Base-by-base conservation (phyloP, 1,140 invertebrate genomes). In the Asbolus verrucosus region DNA sequence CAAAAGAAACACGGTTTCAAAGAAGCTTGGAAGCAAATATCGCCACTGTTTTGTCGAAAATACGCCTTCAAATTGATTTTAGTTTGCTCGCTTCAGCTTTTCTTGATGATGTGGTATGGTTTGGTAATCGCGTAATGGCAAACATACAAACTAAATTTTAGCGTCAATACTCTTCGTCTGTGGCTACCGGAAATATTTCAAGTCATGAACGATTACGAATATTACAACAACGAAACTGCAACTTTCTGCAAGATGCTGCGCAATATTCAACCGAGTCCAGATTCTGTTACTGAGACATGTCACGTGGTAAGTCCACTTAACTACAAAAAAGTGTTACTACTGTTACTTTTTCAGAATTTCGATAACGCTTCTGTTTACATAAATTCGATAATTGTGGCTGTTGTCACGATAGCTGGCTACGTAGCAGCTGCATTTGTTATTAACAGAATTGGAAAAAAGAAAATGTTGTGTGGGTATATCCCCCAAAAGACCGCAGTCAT, bases 131-230 rank as follows among this genome's bases (percentile, higher is more conserved):
- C n/a, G n/a, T n/a, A n/a, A n/a, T n/a, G n/a, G n/a, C 60, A 46
- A 21, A 6, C n/a, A 59, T 31, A 36, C 33, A n/a, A 3, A 36
- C n/a, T 4, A 18, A 72, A 67, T 80, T 77, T 68, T 66, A 83
- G 82, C n/a, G 61, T 78, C 19, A 87, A 87, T 70, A 85, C 84
- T 0, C 71, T 86, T 4, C 80, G 85, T 1, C 78, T 86, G 4
- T 90, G 88, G 88, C 85, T 88, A 63, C 88, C 88, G 0, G 86
- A 88, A 72, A 81, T 90, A 8, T 88, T 88, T 43, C 82, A 86
- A 27, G 86, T 86, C 0, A 78, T 86, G 50, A 80, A 81, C 72
- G 60, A 80, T 27, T 75, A 77, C 59, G 54, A 75, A 70, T 31
- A 39, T 6, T 11, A 65, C 11, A 63, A 76, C 70, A 36, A 63